Conservation (phyloP, 2,797 vertebrate genomes). For the Sylvia borin region DNA sequence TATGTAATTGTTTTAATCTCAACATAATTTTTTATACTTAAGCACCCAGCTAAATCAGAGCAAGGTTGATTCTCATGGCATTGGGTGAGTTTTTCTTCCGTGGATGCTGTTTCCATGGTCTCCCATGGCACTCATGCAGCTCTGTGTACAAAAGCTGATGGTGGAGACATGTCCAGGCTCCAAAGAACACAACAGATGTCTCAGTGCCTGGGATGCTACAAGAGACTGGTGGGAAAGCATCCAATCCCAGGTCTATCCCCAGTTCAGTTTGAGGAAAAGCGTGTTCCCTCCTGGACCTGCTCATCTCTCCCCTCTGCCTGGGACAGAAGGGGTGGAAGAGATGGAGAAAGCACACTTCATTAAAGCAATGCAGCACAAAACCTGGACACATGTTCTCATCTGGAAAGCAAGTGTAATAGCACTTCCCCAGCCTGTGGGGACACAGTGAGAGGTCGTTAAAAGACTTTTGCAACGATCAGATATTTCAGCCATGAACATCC, state of each 20-base stretch:
- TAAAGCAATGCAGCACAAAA: not conserved
- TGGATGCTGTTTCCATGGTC: not conserved
- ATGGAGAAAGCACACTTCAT: not conserved
- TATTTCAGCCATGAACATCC: not conserved
- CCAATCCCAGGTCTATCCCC: not conserved
- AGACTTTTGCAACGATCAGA: not conserved
- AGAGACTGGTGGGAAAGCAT: not conserved
- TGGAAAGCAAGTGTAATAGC: not conserved
- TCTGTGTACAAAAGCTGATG: not conserved
- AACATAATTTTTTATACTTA: not conserved
- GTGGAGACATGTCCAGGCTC: not conserved
- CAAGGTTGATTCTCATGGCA: not conserved
- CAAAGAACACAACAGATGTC: not conserved
- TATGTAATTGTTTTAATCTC: not conserved
- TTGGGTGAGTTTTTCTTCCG: not conserved
- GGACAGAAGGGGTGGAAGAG: not conserved
- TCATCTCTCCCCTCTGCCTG: not conserved
- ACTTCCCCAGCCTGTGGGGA: not conserved
- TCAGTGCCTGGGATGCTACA: not conserved
- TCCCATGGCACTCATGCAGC: not conserved
- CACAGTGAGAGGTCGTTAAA: not conserved
- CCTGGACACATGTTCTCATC: not conserved
- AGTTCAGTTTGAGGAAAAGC: not conserved
- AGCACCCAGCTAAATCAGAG: fast-evolving
- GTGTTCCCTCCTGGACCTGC: not conserved